phyloP scores from a whole-genome alignment of 2,888 invertebrate species.

The Acleris laterana region DNA sequence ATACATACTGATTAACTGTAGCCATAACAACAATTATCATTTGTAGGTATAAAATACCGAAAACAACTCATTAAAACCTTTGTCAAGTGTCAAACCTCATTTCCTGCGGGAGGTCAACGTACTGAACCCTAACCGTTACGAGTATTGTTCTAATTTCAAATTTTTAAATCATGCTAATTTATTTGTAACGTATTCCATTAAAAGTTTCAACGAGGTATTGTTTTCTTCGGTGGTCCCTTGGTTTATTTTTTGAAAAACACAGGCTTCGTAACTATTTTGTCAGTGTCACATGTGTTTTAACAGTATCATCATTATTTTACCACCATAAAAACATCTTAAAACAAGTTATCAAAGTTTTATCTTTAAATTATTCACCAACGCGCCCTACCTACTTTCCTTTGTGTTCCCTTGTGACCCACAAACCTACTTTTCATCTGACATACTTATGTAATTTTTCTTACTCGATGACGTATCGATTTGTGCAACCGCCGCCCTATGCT shows the following conservation, averaged over 20 bases:
- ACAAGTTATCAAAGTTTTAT: background rate
- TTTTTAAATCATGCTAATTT: conserved; percentile 10
- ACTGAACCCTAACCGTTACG: conserved; percentile 7
- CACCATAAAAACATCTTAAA: background rate
- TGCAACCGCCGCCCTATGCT: conserved; percentile 15
- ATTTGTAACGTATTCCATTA: background rate
- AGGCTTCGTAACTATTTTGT: background rate
- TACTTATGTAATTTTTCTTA: conserved; percentile 12
- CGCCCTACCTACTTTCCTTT: conserved; percentile 2
- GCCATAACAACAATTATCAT: conserved; percentile 17
- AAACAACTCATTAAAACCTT: background rate
- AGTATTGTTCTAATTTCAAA: conserved; percentile 5
- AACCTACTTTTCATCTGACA: conserved; percentile 4
- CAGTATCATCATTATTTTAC: too few relatives aligned
- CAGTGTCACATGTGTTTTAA: background rate
- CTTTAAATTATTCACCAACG: background rate
- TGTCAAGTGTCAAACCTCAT: conserved; percentile 7
- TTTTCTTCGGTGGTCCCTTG: background rate
- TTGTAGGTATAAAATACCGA: conserved; percentile 1
- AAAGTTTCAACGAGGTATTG: background rate
- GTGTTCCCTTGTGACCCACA: conserved; percentile 8
- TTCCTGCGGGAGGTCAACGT: conserved; percentile 9
- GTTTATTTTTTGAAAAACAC: background rate
- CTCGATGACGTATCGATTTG: conserved; percentile 17
- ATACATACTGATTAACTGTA: background rate